Evolutionary conservation across 2,797 vertebrate genomes (phyloP).

Genomic region (Lophius americanus): DNA sequence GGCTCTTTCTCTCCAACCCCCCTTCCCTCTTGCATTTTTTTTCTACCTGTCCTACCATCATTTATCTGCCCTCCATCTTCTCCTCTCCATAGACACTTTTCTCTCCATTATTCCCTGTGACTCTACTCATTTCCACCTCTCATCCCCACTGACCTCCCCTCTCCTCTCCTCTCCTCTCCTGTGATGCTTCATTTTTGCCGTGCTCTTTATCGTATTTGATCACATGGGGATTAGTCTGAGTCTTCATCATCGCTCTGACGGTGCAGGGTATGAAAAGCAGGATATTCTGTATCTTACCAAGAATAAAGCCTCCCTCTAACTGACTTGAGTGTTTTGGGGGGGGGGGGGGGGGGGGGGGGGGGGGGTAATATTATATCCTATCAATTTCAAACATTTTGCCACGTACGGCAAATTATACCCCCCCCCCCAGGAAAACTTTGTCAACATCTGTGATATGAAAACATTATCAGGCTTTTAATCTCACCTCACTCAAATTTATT

Average conservation of each 20-base stretch:
- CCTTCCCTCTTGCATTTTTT: neutral
- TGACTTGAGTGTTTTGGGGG: too few relatives aligned
- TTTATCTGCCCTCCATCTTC: constrained; percentile 9
- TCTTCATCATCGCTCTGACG: constrained; percentile 31
- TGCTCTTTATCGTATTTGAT: constrained; percentile 59
- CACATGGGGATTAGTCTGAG: constrained; percentile 55
- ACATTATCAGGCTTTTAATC: too few relatives aligned
- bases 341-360: too few relatives aligned
- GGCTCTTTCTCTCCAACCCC: constrained; percentile 3
- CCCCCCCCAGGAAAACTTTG: too few relatives aligned
- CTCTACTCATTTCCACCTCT: neutral
- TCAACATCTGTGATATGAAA: too few relatives aligned
- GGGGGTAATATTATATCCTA: too few relatives aligned
- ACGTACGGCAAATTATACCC: too few relatives aligned
- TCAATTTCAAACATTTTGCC: too few relatives aligned
- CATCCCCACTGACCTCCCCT: neutral
- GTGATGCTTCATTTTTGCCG: constrained; percentile 39
- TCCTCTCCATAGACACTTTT: neutral
- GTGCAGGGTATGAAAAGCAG: constrained; percentile 46
- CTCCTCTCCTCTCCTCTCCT: constrained; percentile 33
- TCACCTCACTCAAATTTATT: too few relatives aligned
- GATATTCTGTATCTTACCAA: constrained; percentile 26
- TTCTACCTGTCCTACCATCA: neutral
- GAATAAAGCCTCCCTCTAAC: constrained; percentile 22
- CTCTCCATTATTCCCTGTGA: neutral